Conservation (phyloP, 2,888 invertebrate species). For the Lingula anatina region DNA sequence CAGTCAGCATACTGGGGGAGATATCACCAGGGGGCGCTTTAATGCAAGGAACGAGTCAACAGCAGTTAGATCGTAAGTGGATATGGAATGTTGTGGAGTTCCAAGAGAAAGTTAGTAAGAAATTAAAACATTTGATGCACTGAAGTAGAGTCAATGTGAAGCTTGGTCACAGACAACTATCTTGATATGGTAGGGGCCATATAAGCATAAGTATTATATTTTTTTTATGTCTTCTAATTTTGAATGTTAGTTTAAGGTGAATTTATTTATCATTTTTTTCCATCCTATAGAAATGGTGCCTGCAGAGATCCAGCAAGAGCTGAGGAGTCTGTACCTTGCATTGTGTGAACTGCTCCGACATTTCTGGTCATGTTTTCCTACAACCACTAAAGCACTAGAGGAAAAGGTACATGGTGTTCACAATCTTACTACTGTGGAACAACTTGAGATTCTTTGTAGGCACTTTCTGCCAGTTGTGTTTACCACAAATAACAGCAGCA, state of each 20-base stretch:
- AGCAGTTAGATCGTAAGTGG: slow-evolving; percentile 51
- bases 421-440: too few species aligned
- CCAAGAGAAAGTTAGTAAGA: too few species aligned
- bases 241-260: neutral
- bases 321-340: slow-evolving; percentile 79
- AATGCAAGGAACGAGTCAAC: slow-evolving; percentile 71
- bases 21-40: slow-evolving; percentile 85
- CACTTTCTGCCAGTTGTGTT: too few species aligned
- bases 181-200: neutral
- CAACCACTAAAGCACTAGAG: slow-evolving; percentile 68
- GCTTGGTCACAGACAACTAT: too few species aligned
- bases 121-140: too few species aligned
- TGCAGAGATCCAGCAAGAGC: slow-evolving; percentile 66
- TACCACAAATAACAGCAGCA: too few species aligned
- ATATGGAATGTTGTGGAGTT: too few species aligned
- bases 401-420: slow-evolving; percentile 61
- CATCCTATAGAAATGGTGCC: slow-evolving; percentile 73
- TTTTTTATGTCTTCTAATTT: neutral
- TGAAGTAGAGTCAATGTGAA: too few species aligned
- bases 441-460: too few species aligned
- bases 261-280: neutral
- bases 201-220: neutral
- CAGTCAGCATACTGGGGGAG: slow-evolving; percentile 80
- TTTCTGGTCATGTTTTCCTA: slow-evolving; percentile 90
- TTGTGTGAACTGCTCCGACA: slow-evolving; percentile 84